Percentiles rank a stretch among this genome's conserved stretches.
Evolutionary conservation across 2,888 invertebrate species (phyloP).

Genomic region (Scaptomyza cyrtandrae): DNA sequence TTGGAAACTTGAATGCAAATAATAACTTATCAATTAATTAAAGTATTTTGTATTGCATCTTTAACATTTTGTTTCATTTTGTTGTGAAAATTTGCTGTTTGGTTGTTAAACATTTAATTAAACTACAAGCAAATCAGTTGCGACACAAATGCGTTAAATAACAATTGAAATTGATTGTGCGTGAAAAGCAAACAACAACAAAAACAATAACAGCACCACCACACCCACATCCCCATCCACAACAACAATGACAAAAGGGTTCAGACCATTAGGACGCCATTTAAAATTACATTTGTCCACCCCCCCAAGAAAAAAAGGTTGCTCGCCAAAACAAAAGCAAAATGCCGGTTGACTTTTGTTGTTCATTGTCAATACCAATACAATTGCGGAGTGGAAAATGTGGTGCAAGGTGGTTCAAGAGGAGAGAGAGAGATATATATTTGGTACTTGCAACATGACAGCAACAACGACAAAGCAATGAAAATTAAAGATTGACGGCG

Average conservation of each 20-base stretch:
- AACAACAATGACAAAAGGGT: slow-evolving; percentile 31
- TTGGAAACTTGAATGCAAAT: too few relatives aligned
- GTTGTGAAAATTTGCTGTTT: slow-evolving; percentile 3
- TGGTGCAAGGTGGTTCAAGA: slow-evolving; percentile 5
- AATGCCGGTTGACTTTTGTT: slow-evolving; percentile 39
- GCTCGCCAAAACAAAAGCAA: slow-evolving; percentile 23
- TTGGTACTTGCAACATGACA: slow-evolving; percentile 32
- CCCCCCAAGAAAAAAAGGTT: background rate
- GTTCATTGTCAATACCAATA: slow-evolving; percentile 56
- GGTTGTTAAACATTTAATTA: slow-evolving; percentile 41
- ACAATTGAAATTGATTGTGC: slow-evolving; percentile 68
- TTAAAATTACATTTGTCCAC: slow-evolving; percentile 52
- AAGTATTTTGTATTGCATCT: background rate
- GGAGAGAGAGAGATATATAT: slow-evolving; percentile 5
- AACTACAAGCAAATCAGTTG: slow-evolving; percentile 29
- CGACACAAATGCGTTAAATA: slow-evolving; percentile 34
- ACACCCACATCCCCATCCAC: slow-evolving; percentile 9
- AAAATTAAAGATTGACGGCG: slow-evolving; percentile 31
- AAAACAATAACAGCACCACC: background rate
- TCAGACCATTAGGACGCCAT: slow-evolving; percentile 49
- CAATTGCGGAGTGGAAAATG: background rate
- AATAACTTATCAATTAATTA: too few relatives aligned
- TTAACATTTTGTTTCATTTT: slow-evolving; percentile 4
- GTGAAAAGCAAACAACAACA: slow-evolving; percentile 44
- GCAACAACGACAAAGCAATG: background rate